Percentiles rank a stretch among this genome's conserved stretches.
phyloP scores from a whole-genome alignment of 2,888 invertebrate genomes.

The Macroteleia sp. region DNA sequence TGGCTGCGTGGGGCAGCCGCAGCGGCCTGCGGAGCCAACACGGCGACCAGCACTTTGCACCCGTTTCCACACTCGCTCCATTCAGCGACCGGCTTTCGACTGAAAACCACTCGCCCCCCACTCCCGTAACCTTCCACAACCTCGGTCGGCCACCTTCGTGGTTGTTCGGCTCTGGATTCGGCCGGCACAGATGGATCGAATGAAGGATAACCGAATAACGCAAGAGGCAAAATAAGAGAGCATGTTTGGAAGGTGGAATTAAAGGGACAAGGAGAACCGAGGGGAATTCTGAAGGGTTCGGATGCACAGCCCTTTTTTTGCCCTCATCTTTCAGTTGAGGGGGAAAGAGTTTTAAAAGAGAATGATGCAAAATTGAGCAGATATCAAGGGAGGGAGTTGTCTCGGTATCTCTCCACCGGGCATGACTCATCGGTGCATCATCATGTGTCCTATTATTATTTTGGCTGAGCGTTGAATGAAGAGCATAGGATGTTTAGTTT shows the following conservation, averaged over 20 bases:
- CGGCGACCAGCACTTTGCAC: constrained; percentile 81
- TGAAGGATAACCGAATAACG: constrained; percentile 60
- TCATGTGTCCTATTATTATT: constrained; percentile 38
- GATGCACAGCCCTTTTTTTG: neutral
- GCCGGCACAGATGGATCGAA: constrained; percentile 62
- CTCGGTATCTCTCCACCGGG: neutral
- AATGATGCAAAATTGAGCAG: too few species aligned
- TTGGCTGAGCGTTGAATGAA: constrained; percentile 6
- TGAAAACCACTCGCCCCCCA: constrained; percentile 68
- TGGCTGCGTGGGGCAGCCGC: constrained; percentile 79
- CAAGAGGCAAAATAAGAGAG: constrained; percentile 33
- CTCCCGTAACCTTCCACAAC: constrained; percentile 61
- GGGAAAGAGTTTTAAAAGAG: constrained; percentile 9
- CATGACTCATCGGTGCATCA: constrained; percentile 46
- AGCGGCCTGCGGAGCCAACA: constrained; percentile 73
- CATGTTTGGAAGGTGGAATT: constrained; percentile 27
- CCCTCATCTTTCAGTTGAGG: neutral
- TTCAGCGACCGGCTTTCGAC: constrained; percentile 82
- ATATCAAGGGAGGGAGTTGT: constrained; percentile 2
- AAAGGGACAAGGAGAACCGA: constrained; percentile 1
- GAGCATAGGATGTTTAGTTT: constrained; percentile 31
- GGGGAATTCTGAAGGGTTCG: neutral
- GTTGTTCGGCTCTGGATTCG: constrained; percentile 42
- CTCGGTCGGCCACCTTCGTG: constrained; percentile 51
- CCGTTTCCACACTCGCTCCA: constrained; percentile 83